Conservation (phyloP, 2,888 invertebrate species). For the Cerastis rubricosa region DNA sequence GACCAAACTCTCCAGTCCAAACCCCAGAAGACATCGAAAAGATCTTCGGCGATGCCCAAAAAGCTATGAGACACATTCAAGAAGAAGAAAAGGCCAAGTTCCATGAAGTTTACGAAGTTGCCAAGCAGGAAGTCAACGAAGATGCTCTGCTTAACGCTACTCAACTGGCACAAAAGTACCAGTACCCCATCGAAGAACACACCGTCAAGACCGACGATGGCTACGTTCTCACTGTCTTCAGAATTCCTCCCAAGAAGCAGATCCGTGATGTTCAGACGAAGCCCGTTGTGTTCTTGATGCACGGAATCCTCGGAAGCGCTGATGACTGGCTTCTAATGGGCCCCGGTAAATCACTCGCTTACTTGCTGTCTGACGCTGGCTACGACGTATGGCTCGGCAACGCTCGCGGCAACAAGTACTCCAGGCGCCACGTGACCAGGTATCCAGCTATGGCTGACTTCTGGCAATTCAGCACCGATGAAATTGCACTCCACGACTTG, state of each 20-base stretch:
- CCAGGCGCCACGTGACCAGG: conserved; percentile 81
- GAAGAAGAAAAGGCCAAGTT: conserved; percentile 77
- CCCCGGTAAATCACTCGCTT: conserved; percentile 88
- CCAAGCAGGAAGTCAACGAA: conserved; percentile 70
- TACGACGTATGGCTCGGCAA: conserved; percentile 88
- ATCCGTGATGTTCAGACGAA: conserved; percentile 71
- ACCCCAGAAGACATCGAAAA: conserved; percentile 76
- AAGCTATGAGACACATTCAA: conserved; percentile 77
- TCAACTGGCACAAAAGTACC: conserved; percentile 79
- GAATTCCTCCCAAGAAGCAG: conserved; percentile 79
- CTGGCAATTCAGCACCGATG: conserved; percentile 87
- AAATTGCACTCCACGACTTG: conserved; percentile 85
- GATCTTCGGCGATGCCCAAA: conserved; percentile 81
- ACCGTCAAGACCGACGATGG: conserved; percentile 85
- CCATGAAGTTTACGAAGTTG: conserved; percentile 74
- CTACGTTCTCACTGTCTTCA: conserved; percentile 84
- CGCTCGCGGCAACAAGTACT: conserved; percentile 85
- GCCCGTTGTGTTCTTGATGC: conserved; percentile 90
- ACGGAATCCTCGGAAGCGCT: conserved; percentile 92
- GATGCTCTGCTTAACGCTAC: conserved; percentile 73
- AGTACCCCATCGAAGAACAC: conserved; percentile 83
- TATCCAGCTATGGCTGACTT: conserved; percentile 81
- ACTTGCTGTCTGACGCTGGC: conserved; percentile 82
- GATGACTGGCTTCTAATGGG: conserved; percentile 93
- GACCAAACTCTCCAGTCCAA: conserved; percentile 68